These are phyloP conservation scores for Ceyx cyanopectus DNA, from an alignment of 2,113 vertebrate species.

Conservation along the genomic window DNA sequence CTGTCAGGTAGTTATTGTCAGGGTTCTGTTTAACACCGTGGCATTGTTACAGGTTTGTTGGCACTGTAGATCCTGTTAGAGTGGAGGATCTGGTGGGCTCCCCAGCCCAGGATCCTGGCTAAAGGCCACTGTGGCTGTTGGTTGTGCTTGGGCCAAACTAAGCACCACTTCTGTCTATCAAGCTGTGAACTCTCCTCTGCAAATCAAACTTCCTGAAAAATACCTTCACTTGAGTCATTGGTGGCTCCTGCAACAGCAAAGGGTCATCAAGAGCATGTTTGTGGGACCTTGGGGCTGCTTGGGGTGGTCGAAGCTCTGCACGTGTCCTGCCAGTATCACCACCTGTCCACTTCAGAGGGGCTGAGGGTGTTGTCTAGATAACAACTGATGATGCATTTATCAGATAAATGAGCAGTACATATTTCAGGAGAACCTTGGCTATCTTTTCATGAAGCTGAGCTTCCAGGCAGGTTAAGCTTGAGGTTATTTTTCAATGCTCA, in stretches of 20 bases:
- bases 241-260: neutral
- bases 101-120: neutral
- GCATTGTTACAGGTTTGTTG: neutral
- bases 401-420: neutral
- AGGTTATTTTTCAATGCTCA: neutral
- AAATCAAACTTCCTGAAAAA: neutral
- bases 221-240: neutral
- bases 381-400: fast-evolving
- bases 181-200: neutral
- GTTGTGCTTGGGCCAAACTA: neutral
- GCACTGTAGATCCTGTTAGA: neutral
- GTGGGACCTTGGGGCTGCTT: neutral
- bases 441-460: neutral
- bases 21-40: neutral
- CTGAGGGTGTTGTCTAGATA: neutral
- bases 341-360: neutral
- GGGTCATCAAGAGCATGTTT: fast-evolving
- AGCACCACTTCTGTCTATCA: neutral
- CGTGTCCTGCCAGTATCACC: fast-evolving
- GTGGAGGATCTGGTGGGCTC: neutral
- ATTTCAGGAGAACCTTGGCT: neutral
- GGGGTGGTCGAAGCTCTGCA: fast-evolving
- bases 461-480: neutral
- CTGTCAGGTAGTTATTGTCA: neutral
- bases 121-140: neutral